Percentiles rank a stretch among this genome's conserved stretches.
Conservation (phyloP, 2,797 vertebrate species). For the Melanotaenia parkinsoni region DNA sequence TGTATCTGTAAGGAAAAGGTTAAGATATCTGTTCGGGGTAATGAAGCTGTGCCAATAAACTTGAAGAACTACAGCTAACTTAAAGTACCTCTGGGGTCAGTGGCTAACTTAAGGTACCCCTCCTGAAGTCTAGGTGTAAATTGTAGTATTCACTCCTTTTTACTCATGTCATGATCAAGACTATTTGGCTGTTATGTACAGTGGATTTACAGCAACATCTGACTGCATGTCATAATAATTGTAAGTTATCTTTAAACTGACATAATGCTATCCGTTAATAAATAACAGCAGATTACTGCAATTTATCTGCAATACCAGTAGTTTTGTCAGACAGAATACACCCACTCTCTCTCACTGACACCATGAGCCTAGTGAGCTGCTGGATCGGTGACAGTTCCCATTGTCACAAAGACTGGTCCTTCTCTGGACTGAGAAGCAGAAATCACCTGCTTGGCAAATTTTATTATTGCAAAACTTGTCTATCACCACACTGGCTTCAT, state of each 20-base stretch:
- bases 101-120: background rate
- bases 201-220: background rate
- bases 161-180: constrained; percentile 13
- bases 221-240: background rate
- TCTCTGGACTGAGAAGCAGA: background rate
- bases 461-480: background rate
- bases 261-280: background rate
- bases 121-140: constrained; percentile 21
- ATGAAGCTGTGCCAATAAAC: constrained; percentile 67
- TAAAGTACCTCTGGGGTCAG: constrained; percentile 18
- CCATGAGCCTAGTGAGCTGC: background rate
- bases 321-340: background rate
- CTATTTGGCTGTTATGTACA: constrained; percentile 13
- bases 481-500: background rate
- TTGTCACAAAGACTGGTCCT: background rate
- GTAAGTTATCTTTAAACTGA: background rate
- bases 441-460: background rate
- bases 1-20: constrained; percentile 74
- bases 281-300: background rate
- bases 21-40: constrained; percentile 71
- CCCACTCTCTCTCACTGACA: background rate
- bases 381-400: background rate
- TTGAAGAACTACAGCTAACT: constrained; percentile 37
- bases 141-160: constrained; percentile 23
- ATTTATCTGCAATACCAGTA: background rate